Conservation (phyloP, 2,797 vertebrate species). For the Linurgus olivaceus region DNA sequence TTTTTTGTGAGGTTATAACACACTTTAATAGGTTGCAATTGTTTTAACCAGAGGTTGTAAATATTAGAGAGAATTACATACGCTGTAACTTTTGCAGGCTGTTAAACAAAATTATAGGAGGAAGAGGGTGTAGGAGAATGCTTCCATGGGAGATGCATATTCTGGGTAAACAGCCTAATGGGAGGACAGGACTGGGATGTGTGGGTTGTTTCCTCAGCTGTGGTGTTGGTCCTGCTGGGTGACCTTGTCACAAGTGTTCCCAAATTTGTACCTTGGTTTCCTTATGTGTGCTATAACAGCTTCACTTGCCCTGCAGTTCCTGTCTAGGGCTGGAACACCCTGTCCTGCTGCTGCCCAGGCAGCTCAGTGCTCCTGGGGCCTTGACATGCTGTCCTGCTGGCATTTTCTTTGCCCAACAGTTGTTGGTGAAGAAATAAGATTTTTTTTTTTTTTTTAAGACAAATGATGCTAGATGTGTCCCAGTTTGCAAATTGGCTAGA, state of each 20-base stretch:
- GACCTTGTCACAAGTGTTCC: slow-evolving; percentile 1
- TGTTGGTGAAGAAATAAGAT: neutral
- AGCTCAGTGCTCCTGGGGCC: neutral
- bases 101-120: slow-evolving; percentile 45
- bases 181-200: neutral
- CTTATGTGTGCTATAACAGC: neutral
- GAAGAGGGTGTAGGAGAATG: neutral
- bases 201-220: neutral
- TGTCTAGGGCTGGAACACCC: fast-evolving
- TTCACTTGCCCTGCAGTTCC: neutral
- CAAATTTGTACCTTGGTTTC: neutral
- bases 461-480: neutral
- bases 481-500: neutral
- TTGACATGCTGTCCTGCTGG: neutral
- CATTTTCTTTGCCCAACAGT: neutral
- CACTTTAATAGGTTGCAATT: slow-evolving; percentile 54
- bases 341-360: neutral
- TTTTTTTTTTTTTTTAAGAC: neutral
- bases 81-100: neutral
- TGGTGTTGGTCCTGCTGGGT: neutral
- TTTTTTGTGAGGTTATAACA: slow-evolving; percentile 35
- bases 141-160: neutral
- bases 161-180: neutral
- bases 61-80: slow-evolving; percentile 33
- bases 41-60: slow-evolving; percentile 47